These are phyloP conservation scores for Rhogogaster chlorosoma DNA, from an alignment of 2,888 invertebrate genomes.

Conservation along the genomic window DNA sequence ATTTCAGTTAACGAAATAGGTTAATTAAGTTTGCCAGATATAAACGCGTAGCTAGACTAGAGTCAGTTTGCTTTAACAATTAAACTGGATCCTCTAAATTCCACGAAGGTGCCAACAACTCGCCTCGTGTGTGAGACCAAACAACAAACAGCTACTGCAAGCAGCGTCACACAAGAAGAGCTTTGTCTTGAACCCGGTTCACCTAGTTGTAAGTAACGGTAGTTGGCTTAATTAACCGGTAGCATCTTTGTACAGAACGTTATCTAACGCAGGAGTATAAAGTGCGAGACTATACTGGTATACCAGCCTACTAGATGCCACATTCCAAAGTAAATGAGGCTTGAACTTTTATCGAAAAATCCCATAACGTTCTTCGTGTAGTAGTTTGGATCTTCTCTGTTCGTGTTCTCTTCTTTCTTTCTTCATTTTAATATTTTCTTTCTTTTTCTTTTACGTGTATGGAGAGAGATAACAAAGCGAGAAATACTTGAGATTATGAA, in stretches of 20 bases:
- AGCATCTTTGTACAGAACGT: conserved; percentile 22
- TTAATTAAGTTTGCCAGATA: conserved; percentile 12
- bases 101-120: conserved; percentile 56
- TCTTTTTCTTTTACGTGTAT: not conserved
- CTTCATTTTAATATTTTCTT: not conserved
- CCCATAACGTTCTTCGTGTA: not conserved
- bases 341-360: conserved; percentile 34
- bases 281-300: not conserved
- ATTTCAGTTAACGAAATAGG: not conserved
- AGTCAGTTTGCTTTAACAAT: conserved; percentile 58
- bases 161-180: conserved; percentile 36
- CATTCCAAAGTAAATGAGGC: conserved; percentile 42
- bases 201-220: conserved; percentile 55
- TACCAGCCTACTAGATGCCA: not conserved
- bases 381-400: not conserved
- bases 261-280: conserved; percentile 31
- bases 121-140: conserved; percentile 42
- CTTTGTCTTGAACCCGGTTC: conserved; percentile 52
- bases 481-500: conserved; percentile 24
- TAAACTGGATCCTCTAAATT: conserved; percentile 60
- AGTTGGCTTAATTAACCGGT: conserved; percentile 50
- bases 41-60: not conserved
- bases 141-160: conserved; percentile 46
- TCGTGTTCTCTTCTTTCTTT: not conserved
- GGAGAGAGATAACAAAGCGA: conserved; percentile 22